These are phyloP conservation scores for Xiphophorus hellerii DNA, from an alignment of 2,113 vertebrate genomes.

Conservation along the genomic window DNA sequence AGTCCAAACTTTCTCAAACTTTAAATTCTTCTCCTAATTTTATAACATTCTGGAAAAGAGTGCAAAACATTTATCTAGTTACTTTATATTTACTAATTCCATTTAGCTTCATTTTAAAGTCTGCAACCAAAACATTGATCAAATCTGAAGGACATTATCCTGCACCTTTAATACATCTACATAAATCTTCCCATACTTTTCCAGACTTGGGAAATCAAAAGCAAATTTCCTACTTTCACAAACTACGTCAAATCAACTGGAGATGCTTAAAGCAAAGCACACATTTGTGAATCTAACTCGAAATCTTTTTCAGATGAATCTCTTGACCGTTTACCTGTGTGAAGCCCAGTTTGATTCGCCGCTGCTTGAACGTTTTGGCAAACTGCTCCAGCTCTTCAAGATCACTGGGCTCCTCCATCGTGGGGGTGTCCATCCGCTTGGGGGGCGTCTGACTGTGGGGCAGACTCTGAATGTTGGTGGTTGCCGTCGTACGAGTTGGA, in stretches of 20 bases:
- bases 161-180: too few species aligned
- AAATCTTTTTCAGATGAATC: background rate
- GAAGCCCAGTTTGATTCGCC: slow-evolving; percentile 99
- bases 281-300: too few species aligned
- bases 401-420: slow-evolving; percentile 98
- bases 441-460: slow-evolving; percentile 96
- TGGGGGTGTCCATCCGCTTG: slow-evolving; percentile 97
- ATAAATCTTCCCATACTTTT: background rate
- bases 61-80: background rate
- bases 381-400: slow-evolving; percentile 99
- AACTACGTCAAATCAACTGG: background rate
- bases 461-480: slow-evolving; percentile 91
- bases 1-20: too few species aligned
- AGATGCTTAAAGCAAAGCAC: background rate
- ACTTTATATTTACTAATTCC: background rate
- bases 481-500: slow-evolving; percentile 96
- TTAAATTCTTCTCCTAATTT: too few species aligned
- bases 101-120: background rate
- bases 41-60: too few species aligned
- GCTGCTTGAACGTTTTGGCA: slow-evolving; percentile 99
- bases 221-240: background rate
- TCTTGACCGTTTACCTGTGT: slow-evolving; percentile 87
- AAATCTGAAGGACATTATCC: background rate
- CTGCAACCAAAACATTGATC: background rate
- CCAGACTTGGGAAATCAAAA: background rate